These are phyloP conservation scores for Varanus komodoensis DNA, from an alignment of 2,113 vertebrate genomes.

Conservation along the genomic window DNA sequence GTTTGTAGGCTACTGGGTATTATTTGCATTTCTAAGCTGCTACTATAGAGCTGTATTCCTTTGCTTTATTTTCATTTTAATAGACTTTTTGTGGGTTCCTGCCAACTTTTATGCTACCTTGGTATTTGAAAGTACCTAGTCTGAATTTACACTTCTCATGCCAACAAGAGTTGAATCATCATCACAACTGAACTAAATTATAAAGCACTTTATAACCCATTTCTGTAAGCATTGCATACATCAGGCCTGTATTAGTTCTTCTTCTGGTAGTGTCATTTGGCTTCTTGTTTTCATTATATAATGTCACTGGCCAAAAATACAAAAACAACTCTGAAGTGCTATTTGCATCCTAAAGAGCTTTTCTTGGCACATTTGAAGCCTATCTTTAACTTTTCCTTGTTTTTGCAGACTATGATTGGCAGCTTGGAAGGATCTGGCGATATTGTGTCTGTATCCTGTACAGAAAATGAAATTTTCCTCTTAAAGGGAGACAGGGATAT, in stretches of 20 bases:
- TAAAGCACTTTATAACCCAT: background rate
- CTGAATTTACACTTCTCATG: background rate
- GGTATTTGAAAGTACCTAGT: background rate
- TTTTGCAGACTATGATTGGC: slow-evolving; percentile 86
- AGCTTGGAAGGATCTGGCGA: slow-evolving; percentile 93
- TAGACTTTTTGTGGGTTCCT: background rate
- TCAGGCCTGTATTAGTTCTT: background rate
- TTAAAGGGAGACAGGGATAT: slow-evolving; percentile 94
- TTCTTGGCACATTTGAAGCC: background rate
- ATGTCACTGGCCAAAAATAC: slow-evolving; percentile 27
- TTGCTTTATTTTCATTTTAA: background rate
- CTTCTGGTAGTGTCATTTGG: background rate
- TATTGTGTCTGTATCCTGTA: slow-evolving; percentile 95
- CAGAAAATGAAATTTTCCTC: slow-evolving; percentile 95
- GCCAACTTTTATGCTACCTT: background rate
- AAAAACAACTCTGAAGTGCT: background rate
- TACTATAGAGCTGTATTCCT: background rate
- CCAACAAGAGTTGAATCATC: background rate
- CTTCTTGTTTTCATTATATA: slow-evolving; percentile 11
- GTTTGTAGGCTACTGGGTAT: background rate
- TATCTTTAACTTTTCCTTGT: slow-evolving; percentile 34
- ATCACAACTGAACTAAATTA: slow-evolving; percentile 15
- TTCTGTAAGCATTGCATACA: background rate
- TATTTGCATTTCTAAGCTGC: background rate
- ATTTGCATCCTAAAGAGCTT: slow-evolving; percentile 6